These are phyloP conservation scores for Leptinotarsa juncta DNA, from an alignment of 2,888 invertebrate species.

Conservation along the genomic window DNA sequence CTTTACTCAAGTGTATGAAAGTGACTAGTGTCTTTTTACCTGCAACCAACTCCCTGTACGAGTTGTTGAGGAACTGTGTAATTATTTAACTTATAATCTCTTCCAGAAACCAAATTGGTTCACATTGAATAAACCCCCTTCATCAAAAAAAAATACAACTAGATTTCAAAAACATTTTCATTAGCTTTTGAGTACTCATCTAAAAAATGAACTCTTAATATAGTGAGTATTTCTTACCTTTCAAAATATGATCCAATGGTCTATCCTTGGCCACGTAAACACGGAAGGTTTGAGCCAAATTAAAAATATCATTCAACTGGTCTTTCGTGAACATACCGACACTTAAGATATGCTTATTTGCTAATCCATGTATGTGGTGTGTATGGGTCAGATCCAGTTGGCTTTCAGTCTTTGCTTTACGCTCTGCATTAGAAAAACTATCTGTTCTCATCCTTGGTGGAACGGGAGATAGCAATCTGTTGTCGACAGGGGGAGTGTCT, in stretches of 20 bases:
- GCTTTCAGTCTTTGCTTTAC: slow-evolving; percentile 47
- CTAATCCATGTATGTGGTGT: slow-evolving; percentile 61
- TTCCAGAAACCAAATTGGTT: too few relatives aligned
- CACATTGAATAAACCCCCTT: too few relatives aligned
- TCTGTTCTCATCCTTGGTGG: slow-evolving; percentile 57
- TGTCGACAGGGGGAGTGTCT: slow-evolving; percentile 54
- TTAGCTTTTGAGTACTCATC: neutral
- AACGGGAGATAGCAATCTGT: slow-evolving; percentile 52
- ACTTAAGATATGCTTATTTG: slow-evolving; percentile 84
- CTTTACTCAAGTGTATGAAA: too few relatives aligned
- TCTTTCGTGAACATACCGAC: slow-evolving; percentile 91
- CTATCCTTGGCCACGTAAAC: slow-evolving; percentile 86
- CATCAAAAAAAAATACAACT: neutral
- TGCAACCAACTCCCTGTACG: too few relatives aligned
- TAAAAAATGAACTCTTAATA: neutral
- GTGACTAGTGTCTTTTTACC: too few relatives aligned
- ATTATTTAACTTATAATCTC: too few relatives aligned
- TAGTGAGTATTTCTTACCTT: slow-evolving; percentile 30
- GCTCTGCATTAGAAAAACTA: slow-evolving; percentile 54
- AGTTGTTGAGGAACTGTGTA: too few relatives aligned
- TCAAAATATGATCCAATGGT: slow-evolving; percentile 85
- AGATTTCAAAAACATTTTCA: neutral
- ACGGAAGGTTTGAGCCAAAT: slow-evolving; percentile 90
- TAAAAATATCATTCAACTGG: slow-evolving; percentile 91
- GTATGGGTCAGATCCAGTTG: slow-evolving; percentile 39